Base-by-base conservation (phyloP, 2,113 vertebrate species). In the Axis porcinus region DNA sequence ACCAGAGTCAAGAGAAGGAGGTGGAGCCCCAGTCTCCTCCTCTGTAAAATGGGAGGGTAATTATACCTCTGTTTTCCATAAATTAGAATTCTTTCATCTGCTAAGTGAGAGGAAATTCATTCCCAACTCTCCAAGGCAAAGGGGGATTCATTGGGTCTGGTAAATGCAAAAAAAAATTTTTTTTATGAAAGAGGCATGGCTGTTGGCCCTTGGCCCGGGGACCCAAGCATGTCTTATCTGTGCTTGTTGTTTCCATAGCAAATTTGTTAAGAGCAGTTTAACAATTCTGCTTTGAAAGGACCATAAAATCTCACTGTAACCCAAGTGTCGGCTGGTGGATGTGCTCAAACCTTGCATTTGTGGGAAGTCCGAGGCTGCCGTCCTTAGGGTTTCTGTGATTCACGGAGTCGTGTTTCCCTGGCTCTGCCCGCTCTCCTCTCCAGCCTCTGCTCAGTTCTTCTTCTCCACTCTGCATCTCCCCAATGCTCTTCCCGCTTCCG, bases 281-380 rank as follows among this genome's bases (percentile, higher is more conserved):
- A n/a, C 23, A n/a, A 2, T 11, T 86, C 52, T 16, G 70, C 36
- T 13, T 55, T 9, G 8, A 27, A 58, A 45, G 91, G 74, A 64
- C 45, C 28, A 5, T 23, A 54, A 86, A 19, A 11, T 23, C 87
- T 64, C 62, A 0, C 0, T 11, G 70, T 36, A 8, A 55, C 55
- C 2, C 3, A 7, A 14, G 25, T 7, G 83, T 2, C 1, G 50
- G 52, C 43, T 30, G 50, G 15, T 6, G 9, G 92, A n/a, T 28
- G n/a, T 36, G 11, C 54, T 25, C 5, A 2, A 13, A 30, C 2
- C 45, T 55, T 1, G 17, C 28, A 4, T 12, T 21, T 9, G 0
- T 3, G 47, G 52, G 16, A 25, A 4, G 28, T 28, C 23, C 43
- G 4, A 3, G n/a, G 67, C 30, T 12, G 6, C 27, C 1, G 2